phyloP scores from a whole-genome alignment of 2,113 vertebrate genomes.

The Oryzias melastigma region DNA sequence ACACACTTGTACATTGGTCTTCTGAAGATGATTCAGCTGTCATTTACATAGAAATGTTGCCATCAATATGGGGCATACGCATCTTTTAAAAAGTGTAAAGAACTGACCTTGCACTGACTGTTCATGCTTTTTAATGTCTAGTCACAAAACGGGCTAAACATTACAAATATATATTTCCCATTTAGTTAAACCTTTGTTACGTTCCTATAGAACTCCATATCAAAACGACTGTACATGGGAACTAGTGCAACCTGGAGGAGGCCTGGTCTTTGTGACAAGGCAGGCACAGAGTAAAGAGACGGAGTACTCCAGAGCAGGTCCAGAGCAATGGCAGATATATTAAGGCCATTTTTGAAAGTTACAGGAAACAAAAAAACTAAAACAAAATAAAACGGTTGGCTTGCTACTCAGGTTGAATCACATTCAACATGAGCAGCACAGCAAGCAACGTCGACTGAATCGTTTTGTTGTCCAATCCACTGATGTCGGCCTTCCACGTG shows the following conservation, averaged over 20 bases:
- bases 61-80: conserved; percentile 83
- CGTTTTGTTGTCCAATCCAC: conserved; percentile 80
- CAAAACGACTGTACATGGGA: conserved; percentile 90
- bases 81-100: conserved; percentile 81
- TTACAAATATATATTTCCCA: conserved; percentile 81
- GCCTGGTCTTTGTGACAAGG: conserved; percentile 96
- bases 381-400: conserved; percentile 70
- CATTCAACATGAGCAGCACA: conserved; percentile 55
- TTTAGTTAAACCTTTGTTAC: conserved; percentile 77
- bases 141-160: conserved; percentile 79
- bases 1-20: conserved; percentile 67
- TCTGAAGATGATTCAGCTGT: conserved; percentile 73
- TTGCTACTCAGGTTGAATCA: conserved; percentile 69
- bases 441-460: conserved; percentile 74
- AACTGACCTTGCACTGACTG: conserved; percentile 79
- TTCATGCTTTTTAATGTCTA: conserved; percentile 78
- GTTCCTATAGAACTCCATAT: conserved; percentile 78
- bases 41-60: conserved; percentile 82
- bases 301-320: conserved; percentile 74
- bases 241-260: conserved; percentile 97
- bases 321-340: conserved; percentile 89
- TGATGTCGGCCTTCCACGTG: conserved; percentile 61
- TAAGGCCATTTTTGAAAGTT: conserved; percentile 90
- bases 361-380: conserved; percentile 78
- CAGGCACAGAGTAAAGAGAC: conserved; percentile 88